phyloP scores from a whole-genome alignment of 2,888 invertebrate species.

The Loripinus fragilis region DNA sequence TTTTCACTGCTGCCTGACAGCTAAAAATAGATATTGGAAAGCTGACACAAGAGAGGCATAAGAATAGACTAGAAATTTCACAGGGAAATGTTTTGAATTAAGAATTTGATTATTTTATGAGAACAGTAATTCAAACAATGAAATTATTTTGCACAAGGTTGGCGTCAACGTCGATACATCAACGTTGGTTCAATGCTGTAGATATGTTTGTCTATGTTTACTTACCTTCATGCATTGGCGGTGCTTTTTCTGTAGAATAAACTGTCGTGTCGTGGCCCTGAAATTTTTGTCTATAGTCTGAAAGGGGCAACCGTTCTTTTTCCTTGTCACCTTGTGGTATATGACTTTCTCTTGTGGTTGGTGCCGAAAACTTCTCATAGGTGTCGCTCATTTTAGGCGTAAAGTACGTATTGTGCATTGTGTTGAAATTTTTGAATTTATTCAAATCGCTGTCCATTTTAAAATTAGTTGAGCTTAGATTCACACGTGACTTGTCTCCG shows the following conservation, averaged over 20 bases:
- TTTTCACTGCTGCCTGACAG: no score
- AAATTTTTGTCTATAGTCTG: constrained; percentile 77
- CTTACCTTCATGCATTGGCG: constrained; percentile 76
- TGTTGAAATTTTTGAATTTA: constrained; percentile 75
- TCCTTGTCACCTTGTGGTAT: constrained; percentile 78
- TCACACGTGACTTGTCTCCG: constrained; percentile 65
- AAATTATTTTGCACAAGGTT: no score
- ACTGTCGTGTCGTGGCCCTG: constrained; percentile 73
- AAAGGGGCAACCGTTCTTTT: constrained; percentile 74
- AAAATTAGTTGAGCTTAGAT: constrained; percentile 77
- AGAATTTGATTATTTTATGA: no score
- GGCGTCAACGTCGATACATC: no score
- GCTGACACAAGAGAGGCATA: no score
- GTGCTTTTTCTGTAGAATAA: constrained; percentile 68
- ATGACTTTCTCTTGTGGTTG: constrained; percentile 62
- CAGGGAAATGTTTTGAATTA: no score
- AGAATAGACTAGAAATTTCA: no score
- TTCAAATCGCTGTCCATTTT: constrained; percentile 79
- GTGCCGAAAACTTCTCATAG: constrained; percentile 46
- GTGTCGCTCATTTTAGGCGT: constrained; percentile 69
- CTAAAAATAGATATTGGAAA: no score
- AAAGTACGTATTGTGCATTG: constrained; percentile 77
- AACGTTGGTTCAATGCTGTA: no score
- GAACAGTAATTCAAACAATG: no score
- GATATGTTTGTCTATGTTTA: no score